Percentiles rank a stretch among this genome's conserved stretches.
Evolutionary conservation across 1,140 invertebrate genomes (phyloP).

Genomic region (Lepidurus couesii): DNA sequence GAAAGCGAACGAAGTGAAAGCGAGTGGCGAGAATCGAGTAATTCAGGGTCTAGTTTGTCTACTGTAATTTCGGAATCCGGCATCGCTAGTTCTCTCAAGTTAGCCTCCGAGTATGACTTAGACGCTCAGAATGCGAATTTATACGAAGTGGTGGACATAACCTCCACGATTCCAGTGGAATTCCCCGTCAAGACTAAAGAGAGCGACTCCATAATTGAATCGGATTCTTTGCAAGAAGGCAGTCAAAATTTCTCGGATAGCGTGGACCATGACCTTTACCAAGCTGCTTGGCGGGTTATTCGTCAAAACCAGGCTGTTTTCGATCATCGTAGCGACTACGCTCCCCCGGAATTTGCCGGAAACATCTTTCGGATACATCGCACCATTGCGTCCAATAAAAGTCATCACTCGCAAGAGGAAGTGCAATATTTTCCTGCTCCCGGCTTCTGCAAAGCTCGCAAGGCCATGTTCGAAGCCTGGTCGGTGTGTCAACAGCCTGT

Average conservation of each 20-base stretch:
- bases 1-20: conserved; percentile 33
- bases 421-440: conserved; percentile 8
- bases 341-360: neutral
- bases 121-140: neutral
- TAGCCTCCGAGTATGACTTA: neutral
- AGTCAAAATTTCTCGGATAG: neutral
- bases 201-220: neutral
- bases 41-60: conserved; percentile 24
- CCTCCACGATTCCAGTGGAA: neutral
- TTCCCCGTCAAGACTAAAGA: neutral
- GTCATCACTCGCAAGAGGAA: neutral
- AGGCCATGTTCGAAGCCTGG: conserved; percentile 29
- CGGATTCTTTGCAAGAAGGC: neutral
- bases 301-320: conserved; percentile 4
- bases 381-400: neutral
- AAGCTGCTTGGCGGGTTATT: neutral
- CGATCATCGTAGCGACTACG: neutral
- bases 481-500: conserved; percentile 9
- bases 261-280: neutral
- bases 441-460: conserved; percentile 11
- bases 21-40: conserved; percentile 30
- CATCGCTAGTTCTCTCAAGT: neutral
- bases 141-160: neutral
- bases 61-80: neutral
- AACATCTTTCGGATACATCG: conserved; percentile 15